phyloP scores from a whole-genome alignment of 2,888 invertebrate species.

The Ceriagrion tenellum region DNA sequence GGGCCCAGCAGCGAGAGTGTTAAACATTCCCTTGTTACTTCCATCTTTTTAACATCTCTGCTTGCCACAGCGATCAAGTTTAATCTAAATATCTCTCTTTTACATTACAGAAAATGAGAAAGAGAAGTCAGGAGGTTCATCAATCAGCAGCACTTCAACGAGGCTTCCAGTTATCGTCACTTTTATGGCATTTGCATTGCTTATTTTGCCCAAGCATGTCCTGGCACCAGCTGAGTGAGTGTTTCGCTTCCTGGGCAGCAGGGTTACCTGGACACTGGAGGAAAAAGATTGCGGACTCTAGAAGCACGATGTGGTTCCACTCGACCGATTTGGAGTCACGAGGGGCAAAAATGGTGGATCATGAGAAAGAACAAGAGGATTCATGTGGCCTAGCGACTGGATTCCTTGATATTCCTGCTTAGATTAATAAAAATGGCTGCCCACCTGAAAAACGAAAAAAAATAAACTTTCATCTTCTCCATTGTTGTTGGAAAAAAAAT shows the following conservation, averaged over 20 bases:
- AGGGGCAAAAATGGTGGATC: conserved; percentile 28
- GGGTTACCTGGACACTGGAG: conserved; percentile 44
- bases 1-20: no score
- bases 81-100: not conserved
- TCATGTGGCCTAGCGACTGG: conserved; percentile 45
- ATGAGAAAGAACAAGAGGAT: not conserved
- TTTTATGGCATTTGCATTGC: conserved; percentile 38
- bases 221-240: conserved; percentile 58
- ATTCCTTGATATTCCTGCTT: conserved; percentile 24
- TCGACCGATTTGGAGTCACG: conserved; percentile 17
- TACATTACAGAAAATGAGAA: not conserved
- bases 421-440: not conserved
- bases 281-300: conserved; percentile 36
- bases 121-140: not conserved
- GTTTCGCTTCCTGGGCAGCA: conserved; percentile 40
- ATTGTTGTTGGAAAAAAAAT: conserved; percentile 42
- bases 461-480: conserved; percentile 50
- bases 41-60: no score
- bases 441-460: conserved; percentile 3
- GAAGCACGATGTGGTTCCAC: conserved; percentile 58
- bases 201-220: conserved; percentile 40
- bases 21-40: no score
- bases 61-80: no score
- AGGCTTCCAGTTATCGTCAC: conserved; percentile 7
- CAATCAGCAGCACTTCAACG: not conserved